Conservation (phyloP, 2,888 invertebrate species). For the Trichogramma evanescens region DNA sequence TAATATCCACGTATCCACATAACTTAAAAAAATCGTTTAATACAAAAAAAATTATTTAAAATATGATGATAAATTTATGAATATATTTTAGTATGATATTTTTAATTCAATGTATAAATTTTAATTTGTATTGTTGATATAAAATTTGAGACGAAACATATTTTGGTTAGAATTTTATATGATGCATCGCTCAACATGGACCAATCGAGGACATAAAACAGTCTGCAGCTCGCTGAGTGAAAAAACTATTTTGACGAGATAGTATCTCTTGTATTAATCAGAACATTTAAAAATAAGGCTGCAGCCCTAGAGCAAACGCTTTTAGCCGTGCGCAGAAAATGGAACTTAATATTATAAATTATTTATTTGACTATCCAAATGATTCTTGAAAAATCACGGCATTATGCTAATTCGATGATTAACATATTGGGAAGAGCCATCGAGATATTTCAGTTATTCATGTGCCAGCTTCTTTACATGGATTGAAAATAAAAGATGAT, state of each 20-base stretch:
- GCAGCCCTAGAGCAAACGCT: background rate
- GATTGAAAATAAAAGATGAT: background rate
- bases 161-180: no score
- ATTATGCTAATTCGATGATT: slow-evolving; percentile 47
- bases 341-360: slow-evolving; percentile 46
- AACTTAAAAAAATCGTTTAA: no score
- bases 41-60: no score
- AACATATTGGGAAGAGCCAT: slow-evolving; percentile 44
- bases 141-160: no score
- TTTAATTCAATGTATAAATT: no score
- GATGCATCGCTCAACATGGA: no score
- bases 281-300: slow-evolving; percentile 21
- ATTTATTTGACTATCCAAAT: slow-evolving; percentile 48
- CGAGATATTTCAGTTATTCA: slow-evolving; percentile 45
- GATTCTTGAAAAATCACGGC: slow-evolving; percentile 47
- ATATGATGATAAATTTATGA: no score
- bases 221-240: background rate
- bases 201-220: no score
- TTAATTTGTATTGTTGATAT: no score
- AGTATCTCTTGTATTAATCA: slow-evolving; percentile 24
- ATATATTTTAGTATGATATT: no score
- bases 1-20: no score
- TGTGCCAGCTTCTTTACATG: slow-evolving; percentile 1
- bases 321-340: slow-evolving; percentile 27
- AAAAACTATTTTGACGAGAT: slow-evolving; percentile 21